Base-by-base conservation (phyloP, 2,888 invertebrate species). In the Dolichopus griseipennis region DNA sequence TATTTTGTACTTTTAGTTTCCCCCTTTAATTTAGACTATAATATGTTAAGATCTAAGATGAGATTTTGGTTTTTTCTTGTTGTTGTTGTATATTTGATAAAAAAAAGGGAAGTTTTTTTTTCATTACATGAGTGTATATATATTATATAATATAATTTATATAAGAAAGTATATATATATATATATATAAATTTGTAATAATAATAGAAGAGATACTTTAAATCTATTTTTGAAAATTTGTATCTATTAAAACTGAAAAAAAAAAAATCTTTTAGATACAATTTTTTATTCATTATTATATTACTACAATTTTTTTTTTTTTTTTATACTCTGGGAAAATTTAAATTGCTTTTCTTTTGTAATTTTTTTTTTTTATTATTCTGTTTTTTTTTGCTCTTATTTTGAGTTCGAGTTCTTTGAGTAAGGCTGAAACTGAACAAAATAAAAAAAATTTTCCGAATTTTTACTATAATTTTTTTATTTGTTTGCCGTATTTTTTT, bases 201-300 rank as follows among this genome's bases (percentile, higher is more conserved):
- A 12, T 37, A 37, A 52, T 52, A 52, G 52, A 52, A 52, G 15
- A 52, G 52, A 52, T 52, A 52, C 52, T 52, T 52, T 52, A 52
- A 52, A 52, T 52, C 52, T 52, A 52, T 52, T 52, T n/a, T 52
- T n/a, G 52, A 52, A 52, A 52, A 52, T 52, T 52, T 52, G 52
- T 52, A 52, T 52, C 52, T 52, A 52, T 52, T 52, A 52, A 18
- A 52, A 52, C 7, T 9, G 3, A 34, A 34, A 34, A 34, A 2
- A 37, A 37, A 37, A 52, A n/a, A 52, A 52, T 52, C 52, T 52
- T 52, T 52, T 52, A 52, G n/a, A 52, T 52, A 52, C 18, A 52
- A 18, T 52, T 52, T 43, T 52, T 52, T 52, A 52, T 52, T 52
- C 18, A 18, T 12, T 52, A 18, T 52, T 52, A 6, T 37, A 7